Percentiles rank a stretch among this genome's conserved stretches.
These are phyloP conservation scores for Cheilosia scutellata DNA, from an alignment of 2,888 invertebrate genomes.

Conservation along the genomic window DNA sequence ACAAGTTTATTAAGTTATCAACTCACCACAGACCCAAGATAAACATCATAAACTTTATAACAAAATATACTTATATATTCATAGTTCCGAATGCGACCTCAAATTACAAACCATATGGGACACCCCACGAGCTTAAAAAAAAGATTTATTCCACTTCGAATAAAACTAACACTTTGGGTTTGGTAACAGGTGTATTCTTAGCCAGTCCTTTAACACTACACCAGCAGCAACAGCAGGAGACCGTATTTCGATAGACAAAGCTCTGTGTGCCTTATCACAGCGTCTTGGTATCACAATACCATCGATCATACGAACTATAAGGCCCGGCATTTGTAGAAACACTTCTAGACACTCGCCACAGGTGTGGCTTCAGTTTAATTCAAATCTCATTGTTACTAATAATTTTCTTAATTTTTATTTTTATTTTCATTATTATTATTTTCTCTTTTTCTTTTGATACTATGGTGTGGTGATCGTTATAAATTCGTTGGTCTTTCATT, in stretches of 20 bases:
- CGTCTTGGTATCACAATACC: constrained; percentile 58
- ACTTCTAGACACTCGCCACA: constrained; percentile 19
- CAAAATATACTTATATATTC: constrained; percentile 30
- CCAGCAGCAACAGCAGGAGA: constrained; percentile 72
- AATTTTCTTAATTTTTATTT: constrained; percentile 32
- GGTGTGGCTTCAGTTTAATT: constrained; percentile 60
- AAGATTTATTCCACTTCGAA: constrained; percentile 60
- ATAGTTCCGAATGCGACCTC: constrained; percentile 54
- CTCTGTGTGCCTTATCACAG: constrained; percentile 34
- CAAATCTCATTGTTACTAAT: constrained; percentile 66
- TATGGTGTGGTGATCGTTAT: constrained; percentile 26
- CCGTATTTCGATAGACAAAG: constrained; percentile 41
- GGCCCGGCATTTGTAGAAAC: constrained; percentile 10
- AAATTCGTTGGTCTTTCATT: constrained; percentile 17
- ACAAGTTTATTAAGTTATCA: constrained; percentile 58
- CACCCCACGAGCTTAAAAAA: constrained; percentile 38
- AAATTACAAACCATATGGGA: constrained; percentile 49
- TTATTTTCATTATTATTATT: constrained; percentile 9
- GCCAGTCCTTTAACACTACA: constrained; percentile 10
- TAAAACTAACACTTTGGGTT: constrained; percentile 70
- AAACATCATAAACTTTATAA: constrained; percentile 43
- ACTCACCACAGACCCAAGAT: constrained; percentile 56
- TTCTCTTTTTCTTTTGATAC: constrained; percentile 22
- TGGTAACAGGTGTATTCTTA: constrained; percentile 58
- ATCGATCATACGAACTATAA: constrained; percentile 72